Percentiles rank a stretch among this genome's conserved stretches.
These are phyloP conservation scores for Lycocerus yunnanus DNA, from an alignment of 2,888 invertebrate species.

Conservation along the genomic window DNA sequence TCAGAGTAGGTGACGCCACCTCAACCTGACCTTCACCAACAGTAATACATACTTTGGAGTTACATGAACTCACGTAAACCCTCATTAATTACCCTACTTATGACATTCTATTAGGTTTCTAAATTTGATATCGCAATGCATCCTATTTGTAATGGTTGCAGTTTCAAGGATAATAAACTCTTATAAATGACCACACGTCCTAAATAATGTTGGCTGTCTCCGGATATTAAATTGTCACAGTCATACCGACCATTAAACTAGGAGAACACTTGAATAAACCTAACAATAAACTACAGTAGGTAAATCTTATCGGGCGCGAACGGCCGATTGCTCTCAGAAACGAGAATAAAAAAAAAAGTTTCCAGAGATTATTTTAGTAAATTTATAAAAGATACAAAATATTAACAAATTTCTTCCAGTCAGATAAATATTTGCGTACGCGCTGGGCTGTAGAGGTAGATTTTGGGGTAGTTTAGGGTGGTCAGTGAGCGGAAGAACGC, in stretches of 20 bases:
- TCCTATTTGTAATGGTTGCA: conserved; percentile 16
- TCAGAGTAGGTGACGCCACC: conserved; percentile 48
- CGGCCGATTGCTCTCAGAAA: neutral
- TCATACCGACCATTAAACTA: conserved; percentile 3
- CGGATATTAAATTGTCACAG: conserved; percentile 19
- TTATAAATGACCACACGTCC: conserved; percentile 15
- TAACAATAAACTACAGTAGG: neutral
- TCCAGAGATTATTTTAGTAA: neutral
- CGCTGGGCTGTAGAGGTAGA: conserved; percentile 33
- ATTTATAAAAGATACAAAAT: conserved; percentile 27
- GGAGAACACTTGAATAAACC: neutral
- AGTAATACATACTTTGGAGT: conserved; percentile 19
- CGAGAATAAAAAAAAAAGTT: conserved; percentile 7
- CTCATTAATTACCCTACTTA: conserved; percentile 45
- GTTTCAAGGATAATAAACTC: conserved; percentile 16
- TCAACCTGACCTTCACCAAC: conserved; percentile 34
- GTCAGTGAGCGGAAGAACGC: conserved; percentile 49
- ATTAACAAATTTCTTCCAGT: conserved; percentile 26
- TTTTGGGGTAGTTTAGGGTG: conserved; percentile 45
- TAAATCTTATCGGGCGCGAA: neutral
- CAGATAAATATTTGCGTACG: conserved; percentile 25
- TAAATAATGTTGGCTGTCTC: conserved; percentile 5
- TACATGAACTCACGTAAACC: conserved; percentile 30
- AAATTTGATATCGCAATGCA: conserved; percentile 33
- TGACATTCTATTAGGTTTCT: conserved; percentile 43